phyloP scores from a whole-genome alignment of 2,797 vertebrate genomes.

The Tragelaphus eurycerus region DNA sequence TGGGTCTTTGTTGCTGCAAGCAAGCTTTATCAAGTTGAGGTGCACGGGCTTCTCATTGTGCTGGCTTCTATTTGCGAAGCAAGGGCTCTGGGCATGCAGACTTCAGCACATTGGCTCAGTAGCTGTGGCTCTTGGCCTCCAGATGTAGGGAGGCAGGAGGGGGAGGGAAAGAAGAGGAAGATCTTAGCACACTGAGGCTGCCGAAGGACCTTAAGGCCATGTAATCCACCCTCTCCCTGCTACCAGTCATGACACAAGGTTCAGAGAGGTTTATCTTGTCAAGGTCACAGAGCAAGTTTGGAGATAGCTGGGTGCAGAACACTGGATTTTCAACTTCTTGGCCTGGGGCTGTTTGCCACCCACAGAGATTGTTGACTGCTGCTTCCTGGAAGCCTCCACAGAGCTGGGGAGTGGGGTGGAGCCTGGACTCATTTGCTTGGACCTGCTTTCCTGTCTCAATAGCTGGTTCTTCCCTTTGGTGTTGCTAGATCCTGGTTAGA shows the following conservation, averaged over 20 bases:
- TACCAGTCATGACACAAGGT: not conserved
- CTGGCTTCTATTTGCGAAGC: not conserved
- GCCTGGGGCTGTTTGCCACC: not conserved
- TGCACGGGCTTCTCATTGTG: not conserved
- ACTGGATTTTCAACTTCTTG: not conserved
- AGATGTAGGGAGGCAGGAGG: not conserved
- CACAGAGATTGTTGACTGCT: not conserved
- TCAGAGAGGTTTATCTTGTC: slow-evolving; percentile 13
- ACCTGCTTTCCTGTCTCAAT: not conserved
- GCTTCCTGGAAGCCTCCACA: not conserved
- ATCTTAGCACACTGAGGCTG: not conserved
- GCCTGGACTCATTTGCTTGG: not conserved
- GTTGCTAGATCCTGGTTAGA: not conserved
- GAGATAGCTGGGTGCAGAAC: not conserved
- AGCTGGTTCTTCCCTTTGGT: not conserved
- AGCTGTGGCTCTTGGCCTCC: not conserved
- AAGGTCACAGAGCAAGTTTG: not conserved
- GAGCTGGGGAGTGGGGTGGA: not conserved
- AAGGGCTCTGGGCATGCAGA: not conserved
- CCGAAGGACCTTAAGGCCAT: not conserved
- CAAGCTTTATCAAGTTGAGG: not conserved
- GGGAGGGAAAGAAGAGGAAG: not conserved
- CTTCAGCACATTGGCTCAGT: not conserved
- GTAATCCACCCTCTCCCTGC: not conserved
- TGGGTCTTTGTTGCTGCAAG: not conserved